These are phyloP conservation scores for Pachyrhynchus sulphureomaculatus DNA, from an alignment of 1,140 invertebrate species.

Conservation along the genomic window DNA sequence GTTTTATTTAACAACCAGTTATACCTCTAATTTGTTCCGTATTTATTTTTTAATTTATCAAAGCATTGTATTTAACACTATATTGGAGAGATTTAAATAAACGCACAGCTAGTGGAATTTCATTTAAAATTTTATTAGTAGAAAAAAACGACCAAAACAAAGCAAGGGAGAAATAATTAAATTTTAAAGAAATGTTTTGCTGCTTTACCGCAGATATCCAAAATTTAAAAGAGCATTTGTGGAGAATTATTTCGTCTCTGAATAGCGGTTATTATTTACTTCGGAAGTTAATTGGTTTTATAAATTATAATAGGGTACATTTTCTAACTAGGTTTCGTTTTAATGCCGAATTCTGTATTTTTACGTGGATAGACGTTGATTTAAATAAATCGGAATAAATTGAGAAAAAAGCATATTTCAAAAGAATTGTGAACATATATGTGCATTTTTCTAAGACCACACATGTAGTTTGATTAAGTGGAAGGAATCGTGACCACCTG, in stretches of 20 bases:
- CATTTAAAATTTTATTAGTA: slow-evolving; percentile 14
- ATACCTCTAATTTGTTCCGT: too few species aligned
- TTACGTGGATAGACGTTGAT: too few species aligned
- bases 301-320: neutral
- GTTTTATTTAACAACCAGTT: too few species aligned
- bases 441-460: too few species aligned
- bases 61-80: neutral
- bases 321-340: neutral
- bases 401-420: too few species aligned
- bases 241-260: slow-evolving; percentile 10
- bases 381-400: too few species aligned
- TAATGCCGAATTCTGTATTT: too few species aligned
- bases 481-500: too few species aligned
- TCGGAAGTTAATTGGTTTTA: slow-evolving; percentile 11
- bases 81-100: neutral
- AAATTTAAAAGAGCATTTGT: slow-evolving; percentile 17
- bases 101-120: neutral
- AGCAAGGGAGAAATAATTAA: slow-evolving; percentile 5
- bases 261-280: slow-evolving; percentile 7
- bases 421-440: too few species aligned
- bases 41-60: neutral
- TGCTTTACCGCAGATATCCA: slow-evolving; percentile 11
- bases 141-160: slow-evolving; percentile 5
- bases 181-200: slow-evolving; percentile 17
- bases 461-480: too few species aligned